Conservation (phyloP, 2,888 invertebrate species). For the Gastracanthus pulcherrimus region DNA sequence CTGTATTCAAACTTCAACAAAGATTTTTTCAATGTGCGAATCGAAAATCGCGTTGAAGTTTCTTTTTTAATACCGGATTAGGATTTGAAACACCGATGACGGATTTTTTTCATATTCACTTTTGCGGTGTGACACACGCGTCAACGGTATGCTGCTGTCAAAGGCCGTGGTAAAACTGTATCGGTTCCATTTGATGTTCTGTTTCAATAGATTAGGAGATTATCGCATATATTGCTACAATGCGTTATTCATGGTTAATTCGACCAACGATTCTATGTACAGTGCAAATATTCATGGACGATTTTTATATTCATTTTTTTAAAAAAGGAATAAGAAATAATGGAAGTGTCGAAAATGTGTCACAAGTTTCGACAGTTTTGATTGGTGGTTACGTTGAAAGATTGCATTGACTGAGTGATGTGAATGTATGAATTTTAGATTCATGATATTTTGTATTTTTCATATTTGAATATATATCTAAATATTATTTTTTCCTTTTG, state of each 20-base stretch:
- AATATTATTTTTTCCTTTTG: not conserved
- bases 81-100: no score
- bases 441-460: not conserved
- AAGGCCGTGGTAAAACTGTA: constrained; percentile 27
- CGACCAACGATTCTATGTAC: not conserved
- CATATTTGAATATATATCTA: not conserved
- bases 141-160: constrained; percentile 34
- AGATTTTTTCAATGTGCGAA: no score
- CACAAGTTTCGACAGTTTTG: not conserved
- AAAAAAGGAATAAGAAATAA: not conserved
- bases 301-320: constrained; percentile 16
- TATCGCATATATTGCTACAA: not conserved
- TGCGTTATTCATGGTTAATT: not conserved
- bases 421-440: not conserved
- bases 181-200: constrained; percentile 17
- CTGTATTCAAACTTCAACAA: no score
- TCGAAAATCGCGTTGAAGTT: no score
- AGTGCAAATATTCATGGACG: no score
- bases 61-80: no score
- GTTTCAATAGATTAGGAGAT: constrained; percentile 21
- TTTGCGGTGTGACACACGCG: constrained; percentile 22
- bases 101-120: not conserved
- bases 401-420: not conserved
- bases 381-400: not conserved
- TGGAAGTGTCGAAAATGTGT: constrained; percentile 1